Conservation (phyloP, 2,797 vertebrate species). For the Macrochelys suwanniensis region DNA sequence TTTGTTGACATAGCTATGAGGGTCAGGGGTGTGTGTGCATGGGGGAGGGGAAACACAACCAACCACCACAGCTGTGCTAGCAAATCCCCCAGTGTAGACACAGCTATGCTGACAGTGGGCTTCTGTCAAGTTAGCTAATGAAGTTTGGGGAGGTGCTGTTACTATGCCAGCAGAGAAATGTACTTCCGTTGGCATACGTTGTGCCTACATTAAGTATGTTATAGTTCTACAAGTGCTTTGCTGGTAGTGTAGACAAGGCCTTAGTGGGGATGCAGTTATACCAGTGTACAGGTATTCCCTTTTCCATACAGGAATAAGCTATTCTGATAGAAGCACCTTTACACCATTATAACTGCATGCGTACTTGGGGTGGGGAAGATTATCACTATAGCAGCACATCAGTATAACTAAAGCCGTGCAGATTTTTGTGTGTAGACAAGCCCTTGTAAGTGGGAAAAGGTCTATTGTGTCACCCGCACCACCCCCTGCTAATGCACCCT, state of each 20-base stretch:
- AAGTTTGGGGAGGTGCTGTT: background rate
- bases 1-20: background rate
- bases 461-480: background rate
- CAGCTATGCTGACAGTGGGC: background rate
- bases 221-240: no score
- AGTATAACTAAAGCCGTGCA: background rate
- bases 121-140: background rate
- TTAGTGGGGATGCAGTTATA: background rate
- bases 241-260: no score
- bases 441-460: background rate
- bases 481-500: background rate
- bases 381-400: background rate
- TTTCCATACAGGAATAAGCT: conserved; percentile 6
- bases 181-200: background rate
- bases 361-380: background rate
- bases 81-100: background rate
- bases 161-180: background rate
- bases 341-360: background rate
- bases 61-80: background rate
- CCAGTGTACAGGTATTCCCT: background rate
- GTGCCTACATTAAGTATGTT: no score
- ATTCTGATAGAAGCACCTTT: background rate
- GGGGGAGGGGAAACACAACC: background rate
- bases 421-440: background rate
- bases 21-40: background rate